Percentiles rank a stretch among this genome's conserved stretches.
phyloP scores from a whole-genome alignment of 2,888 invertebrate genomes.

The Leptogaster cylindrica region DNA sequence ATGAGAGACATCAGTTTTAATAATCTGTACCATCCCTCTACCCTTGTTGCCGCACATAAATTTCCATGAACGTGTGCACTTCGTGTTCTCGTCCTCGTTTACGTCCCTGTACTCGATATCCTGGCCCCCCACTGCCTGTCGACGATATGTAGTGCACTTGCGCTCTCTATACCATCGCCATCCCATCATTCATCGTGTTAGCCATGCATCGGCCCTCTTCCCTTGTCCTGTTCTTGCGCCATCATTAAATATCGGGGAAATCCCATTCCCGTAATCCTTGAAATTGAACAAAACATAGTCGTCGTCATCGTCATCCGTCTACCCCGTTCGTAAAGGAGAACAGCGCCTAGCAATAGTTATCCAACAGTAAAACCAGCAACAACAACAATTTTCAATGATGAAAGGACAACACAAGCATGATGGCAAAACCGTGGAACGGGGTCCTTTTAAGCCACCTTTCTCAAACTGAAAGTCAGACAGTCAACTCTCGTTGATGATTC shows the following conservation, averaged over 20 bases:
- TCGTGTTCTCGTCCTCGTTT: too few relatives aligned
- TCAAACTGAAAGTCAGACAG: slow-evolving; percentile 35
- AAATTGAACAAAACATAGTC: slow-evolving; percentile 12
- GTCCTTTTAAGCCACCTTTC: neutral
- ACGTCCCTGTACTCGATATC: too few relatives aligned
- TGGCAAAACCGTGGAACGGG: slow-evolving; percentile 19
- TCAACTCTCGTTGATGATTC: slow-evolving; percentile 38
- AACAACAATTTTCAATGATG: too few relatives aligned
- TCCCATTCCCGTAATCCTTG: slow-evolving; percentile 16
- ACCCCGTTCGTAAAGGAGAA: slow-evolving; percentile 13
- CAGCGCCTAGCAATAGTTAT: slow-evolving; percentile 7
- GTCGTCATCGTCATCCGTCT: slow-evolving; percentile 5
- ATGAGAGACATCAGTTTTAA: slow-evolving; percentile 19
- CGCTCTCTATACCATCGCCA: slow-evolving; percentile 11
- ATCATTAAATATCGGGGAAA: slow-evolving; percentile 29
- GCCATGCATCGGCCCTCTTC: neutral
- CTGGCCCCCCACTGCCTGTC: too few relatives aligned
- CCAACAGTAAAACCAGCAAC: slow-evolving; percentile 11
- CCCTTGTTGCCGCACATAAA: slow-evolving; percentile 8
- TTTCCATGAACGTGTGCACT: slow-evolving; percentile 8
- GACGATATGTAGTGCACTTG: slow-evolving; percentile 33
- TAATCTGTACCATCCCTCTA: neutral
- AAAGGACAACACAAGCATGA: slow-evolving; percentile 19
- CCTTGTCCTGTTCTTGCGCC: slow-evolving; percentile 22
- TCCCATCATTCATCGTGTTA: neutral